Conservation (phyloP, 2,797 vertebrate species). For the Triplophysa bombifrons region DNA sequence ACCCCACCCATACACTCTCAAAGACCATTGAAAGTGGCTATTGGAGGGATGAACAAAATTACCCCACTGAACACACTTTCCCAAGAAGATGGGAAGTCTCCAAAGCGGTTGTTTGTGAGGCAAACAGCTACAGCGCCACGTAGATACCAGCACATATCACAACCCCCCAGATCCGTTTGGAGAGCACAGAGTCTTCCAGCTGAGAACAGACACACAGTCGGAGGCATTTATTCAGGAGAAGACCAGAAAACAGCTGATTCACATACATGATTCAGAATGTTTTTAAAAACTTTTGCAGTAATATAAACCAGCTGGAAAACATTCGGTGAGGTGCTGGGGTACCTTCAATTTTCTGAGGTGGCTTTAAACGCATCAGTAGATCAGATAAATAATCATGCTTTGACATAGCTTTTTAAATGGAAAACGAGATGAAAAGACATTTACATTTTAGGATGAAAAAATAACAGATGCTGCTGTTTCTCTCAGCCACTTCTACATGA, state of each 20-base stretch:
- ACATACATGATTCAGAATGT: slow-evolving; percentile 12
- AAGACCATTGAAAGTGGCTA: neutral
- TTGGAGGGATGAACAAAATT: neutral
- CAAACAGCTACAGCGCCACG: neutral
- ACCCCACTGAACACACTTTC: slow-evolving; percentile 45
- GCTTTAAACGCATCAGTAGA: too few relatives aligned
- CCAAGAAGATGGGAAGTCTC: slow-evolving; percentile 50
- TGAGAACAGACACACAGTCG: slow-evolving; percentile 70
- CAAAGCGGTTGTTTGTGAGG: slow-evolving; percentile 35
- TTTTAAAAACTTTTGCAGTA: neutral
- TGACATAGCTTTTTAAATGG: too few relatives aligned
- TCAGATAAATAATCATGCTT: too few relatives aligned
- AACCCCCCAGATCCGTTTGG: slow-evolving; percentile 58
- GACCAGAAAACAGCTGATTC: slow-evolving; percentile 51
- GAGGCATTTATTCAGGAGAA: slow-evolving; percentile 57
- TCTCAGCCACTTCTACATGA: too few relatives aligned
- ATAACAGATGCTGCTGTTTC: too few relatives aligned
- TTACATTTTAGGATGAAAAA: too few relatives aligned
- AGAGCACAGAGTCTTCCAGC: slow-evolving; percentile 62
- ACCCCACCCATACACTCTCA: slow-evolving; percentile 6
- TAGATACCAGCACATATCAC: slow-evolving; percentile 9
- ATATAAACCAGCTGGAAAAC: too few relatives aligned
- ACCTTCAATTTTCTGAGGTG: too few relatives aligned
- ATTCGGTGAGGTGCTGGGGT: too few relatives aligned
- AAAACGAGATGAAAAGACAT: too few relatives aligned